Evolutionary conservation across 2,888 invertebrate species (phyloP), one percentile per base, ranked within the genome.

Genomic region (Philopedon plagiatum): DNA sequence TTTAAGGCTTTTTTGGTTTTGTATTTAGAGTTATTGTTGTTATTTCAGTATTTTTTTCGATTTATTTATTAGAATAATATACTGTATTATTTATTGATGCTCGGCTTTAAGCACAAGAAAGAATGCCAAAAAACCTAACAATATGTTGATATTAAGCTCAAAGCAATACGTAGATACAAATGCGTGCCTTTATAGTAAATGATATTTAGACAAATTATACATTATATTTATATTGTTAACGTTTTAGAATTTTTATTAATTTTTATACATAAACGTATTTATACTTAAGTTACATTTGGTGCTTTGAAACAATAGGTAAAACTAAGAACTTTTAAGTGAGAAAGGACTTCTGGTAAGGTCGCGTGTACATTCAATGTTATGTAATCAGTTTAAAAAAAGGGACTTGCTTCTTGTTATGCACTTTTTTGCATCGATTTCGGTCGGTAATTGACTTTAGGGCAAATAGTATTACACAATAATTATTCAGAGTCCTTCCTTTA

Each of bases 31-130:
- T 4, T 4, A 2, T 0, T 51, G 49, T 51, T 51, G 13, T 26
- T 51, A 46, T 54, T 60, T 44, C 41, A 39, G 41, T 60, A 60
- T 60, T 41, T 60, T 60, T 44, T n/a, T 15, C 18, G 5, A 57
- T 18, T 26, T 26, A 26, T 21, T 57, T 57, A n/a, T 37, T 32
- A 32, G 21, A 19, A 34, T 21, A 37, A 2, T 11, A n/a, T n/a
- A 37, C n/a, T 19, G 11, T 34, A 5, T 51, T 26, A 51, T 51
- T 51, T 51, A 29, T 29, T 9, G 9, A 29, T 7, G n/a, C n/a
- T n/a, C 8, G 29, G 51, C 29, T 54, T 54, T 54, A 54, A 29
- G 15, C 29, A 29, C 0, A 29, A 0, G 4, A 15, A 18, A 4
- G n/a, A 32, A 15, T 54, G 13, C 51, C 29, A 54, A 54, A 54